phyloP scores from a whole-genome alignment of 2,888 invertebrate species.

The Erebia ligea region DNA sequence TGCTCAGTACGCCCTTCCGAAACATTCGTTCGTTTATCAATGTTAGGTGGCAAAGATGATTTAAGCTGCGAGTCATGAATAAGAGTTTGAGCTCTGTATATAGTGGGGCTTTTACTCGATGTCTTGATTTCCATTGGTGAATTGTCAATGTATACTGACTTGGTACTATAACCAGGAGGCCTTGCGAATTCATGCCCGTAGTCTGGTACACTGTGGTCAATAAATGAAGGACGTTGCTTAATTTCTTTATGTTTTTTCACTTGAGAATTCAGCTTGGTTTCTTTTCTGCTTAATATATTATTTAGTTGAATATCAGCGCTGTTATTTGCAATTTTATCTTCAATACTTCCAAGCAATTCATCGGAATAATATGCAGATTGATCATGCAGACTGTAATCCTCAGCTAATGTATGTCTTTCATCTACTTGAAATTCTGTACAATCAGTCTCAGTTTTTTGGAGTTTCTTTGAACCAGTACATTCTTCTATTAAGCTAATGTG shows the following conservation, averaged over 20 bases:
- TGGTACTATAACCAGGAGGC: slow-evolving; percentile 41
- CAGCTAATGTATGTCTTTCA: background rate
- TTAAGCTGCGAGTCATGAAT: slow-evolving; percentile 43
- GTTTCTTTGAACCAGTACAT: background rate
- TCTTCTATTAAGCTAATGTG: no score
- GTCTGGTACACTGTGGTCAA: slow-evolving; percentile 35
- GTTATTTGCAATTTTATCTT: background rate
- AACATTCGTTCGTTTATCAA: slow-evolving; percentile 51
- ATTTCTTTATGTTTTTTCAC: slow-evolving; percentile 10
- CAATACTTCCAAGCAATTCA: background rate
- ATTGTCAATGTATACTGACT: slow-evolving; percentile 32
- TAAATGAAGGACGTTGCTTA: slow-evolving; percentile 32
- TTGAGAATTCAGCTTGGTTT: background rate
- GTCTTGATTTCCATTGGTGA: slow-evolving; percentile 26
- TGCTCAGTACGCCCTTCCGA: slow-evolving; percentile 51
- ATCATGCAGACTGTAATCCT: background rate
- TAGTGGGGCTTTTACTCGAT: slow-evolving; percentile 31
- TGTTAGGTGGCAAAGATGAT: slow-evolving; percentile 49
- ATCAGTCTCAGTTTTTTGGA: background rate
- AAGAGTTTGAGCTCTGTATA: slow-evolving; percentile 45
- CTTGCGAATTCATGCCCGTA: slow-evolving; percentile 32
- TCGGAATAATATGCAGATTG: background rate
- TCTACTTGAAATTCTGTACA: background rate
- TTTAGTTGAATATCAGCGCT: slow-evolving; percentile 7
- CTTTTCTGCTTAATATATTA: background rate